Evolutionary conservation across 2,113 vertebrate species (phyloP), one percentile per base, ranked within the genome.

Genomic region (Thamnophis sirtalis): DNA sequence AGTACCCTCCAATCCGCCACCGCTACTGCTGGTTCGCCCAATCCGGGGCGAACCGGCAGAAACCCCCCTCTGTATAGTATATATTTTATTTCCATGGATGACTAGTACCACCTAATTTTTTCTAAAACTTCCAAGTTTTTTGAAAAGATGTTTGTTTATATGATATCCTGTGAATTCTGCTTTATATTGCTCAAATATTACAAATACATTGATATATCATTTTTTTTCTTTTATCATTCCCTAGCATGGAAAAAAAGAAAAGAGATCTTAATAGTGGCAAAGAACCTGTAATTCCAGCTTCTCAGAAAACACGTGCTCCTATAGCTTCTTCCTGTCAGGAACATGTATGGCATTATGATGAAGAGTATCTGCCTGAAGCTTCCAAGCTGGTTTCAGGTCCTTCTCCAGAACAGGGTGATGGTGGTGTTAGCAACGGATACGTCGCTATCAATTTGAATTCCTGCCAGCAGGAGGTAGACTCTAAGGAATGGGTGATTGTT

Each of bases 401-500:
- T 88, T 99, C 98, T 89, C 97, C 98, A 89, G 99, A 99, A 95
- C 98, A 98, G 38, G 98, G 95, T 90, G 98, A 99, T 93, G 99
- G 98, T 86, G 98, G 97, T 49, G 97, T 97, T 93, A 99, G 98
- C 97, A 99, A 98, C 93, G 99, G 98, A 84, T 99, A 99, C 93
- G 98, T 99, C 96, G 99, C 99, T 87, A 97, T 99, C 91, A 99
- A 99, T 95, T 96, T 99, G 96, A 99, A 97, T 97, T 99, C 99
- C 93, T 98, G 98, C 95, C 98, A 97, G 95, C 99, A 99, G 93
- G 99, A 99, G 43, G 93, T 98, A 93, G 99, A 99, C 97, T 99
- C 98, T 53, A 98, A 98, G 94, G 99, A 99, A 93, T 99, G 99
- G 99, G 99, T 99, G 86, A 98, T 99, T 96, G 98, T 99, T 96